phyloP scores from a whole-genome alignment of 2,113 vertebrate species.

The Myocastor coypus region DNA sequence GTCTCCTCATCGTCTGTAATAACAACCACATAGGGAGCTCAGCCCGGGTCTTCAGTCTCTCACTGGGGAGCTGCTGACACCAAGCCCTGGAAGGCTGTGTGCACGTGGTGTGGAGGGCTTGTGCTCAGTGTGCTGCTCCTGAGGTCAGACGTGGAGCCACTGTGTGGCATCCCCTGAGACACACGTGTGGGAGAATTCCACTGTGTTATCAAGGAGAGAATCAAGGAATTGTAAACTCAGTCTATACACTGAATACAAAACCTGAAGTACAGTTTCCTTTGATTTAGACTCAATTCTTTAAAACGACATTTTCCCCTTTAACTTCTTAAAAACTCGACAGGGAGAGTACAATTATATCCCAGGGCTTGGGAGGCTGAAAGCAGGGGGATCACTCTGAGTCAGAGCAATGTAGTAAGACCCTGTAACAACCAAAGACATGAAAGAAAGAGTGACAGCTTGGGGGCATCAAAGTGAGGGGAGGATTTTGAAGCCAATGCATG shows the following conservation, averaged over 20 bases:
- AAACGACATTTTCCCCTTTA: neutral
- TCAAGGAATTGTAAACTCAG: neutral
- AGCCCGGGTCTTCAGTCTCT: neutral
- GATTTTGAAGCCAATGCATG: neutral
- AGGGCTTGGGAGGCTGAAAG: no score
- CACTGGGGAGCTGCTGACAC: neutral
- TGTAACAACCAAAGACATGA: no score
- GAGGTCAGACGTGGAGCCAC: neutral
- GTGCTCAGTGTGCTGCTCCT: neutral
- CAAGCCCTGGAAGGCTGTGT: neutral
- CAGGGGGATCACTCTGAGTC: no score
- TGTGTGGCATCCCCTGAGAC: neutral
- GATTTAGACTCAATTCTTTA: neutral
- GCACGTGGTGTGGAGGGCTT: no score
- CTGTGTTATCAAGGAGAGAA: neutral
- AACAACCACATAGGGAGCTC: neutral
- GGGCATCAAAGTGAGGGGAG: neutral
- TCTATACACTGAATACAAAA: slow-evolving; percentile 2
- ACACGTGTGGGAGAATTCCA: neutral
- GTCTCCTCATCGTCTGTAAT: neutral
- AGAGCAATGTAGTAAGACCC: no score
- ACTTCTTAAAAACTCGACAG: neutral
- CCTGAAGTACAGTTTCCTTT: neutral
- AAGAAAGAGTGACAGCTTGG: no score
- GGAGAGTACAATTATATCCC: neutral